Base-by-base conservation (phyloP, 2,888 invertebrate genomes). In the Polymixis flavicincta region DNA sequence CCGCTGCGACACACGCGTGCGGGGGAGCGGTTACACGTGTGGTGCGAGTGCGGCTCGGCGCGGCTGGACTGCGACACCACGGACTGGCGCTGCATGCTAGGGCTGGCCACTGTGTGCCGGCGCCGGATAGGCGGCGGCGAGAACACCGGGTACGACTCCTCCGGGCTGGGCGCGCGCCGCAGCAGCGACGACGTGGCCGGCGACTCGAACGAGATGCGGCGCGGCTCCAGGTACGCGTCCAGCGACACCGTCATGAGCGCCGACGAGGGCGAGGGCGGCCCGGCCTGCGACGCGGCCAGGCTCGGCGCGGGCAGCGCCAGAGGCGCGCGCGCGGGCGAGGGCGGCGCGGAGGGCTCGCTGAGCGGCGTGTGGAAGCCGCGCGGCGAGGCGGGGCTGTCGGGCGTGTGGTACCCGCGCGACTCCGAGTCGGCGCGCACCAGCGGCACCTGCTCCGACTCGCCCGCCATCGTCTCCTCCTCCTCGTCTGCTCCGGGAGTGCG, bases 181-280 rank as follows among this genome's bases (percentile, higher is more conserved):
- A 97, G 96, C 63, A 98, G 93, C 83, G 98, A 98, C 86, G 97
- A 97, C 7, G 98, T 45, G 42, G 42, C 97, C 19, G 98, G 98
- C 13, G 98, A 98, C 88, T 97, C 97, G 93, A 98, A 97, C 0
- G 98, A 98, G 87, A 98, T 98, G 67, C 98, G 97, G 45, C 98
- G 97, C 0, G 98, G 98, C 89, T 99, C 99, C 84, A 99, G 96
- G 90, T 98, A 99, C 37, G 98, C 98, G 85, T 99, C 99, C 50
- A 98, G 97, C 3, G 98, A 98, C 11, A 98, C 97, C 4, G 98
- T 98, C 97, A 98, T 97, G 11, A 98, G 97, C 1, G 98, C 98
- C 0, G 98, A 98, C 79, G 98, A 98, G 0, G 98, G 98, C 0
- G 98, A 98, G 0, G 98, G 98, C 0, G 98, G 97, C 25, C 94